Base-by-base conservation (phyloP, 2,113 vertebrate species). In the Sakesphorus luctuosus region DNA sequence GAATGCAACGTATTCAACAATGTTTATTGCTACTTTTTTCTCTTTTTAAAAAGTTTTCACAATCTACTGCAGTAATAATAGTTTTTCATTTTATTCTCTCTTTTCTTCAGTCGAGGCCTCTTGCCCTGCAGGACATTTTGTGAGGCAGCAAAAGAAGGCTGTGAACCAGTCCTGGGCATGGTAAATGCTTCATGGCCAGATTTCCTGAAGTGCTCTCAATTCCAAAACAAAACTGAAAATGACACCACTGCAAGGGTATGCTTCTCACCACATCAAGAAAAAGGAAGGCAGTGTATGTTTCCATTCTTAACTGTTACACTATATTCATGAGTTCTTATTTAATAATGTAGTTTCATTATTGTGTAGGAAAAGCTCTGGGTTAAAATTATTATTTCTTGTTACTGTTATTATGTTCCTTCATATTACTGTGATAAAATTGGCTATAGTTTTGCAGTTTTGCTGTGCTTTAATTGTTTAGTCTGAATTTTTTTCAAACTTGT, bases 131-230 rank as follows among this genome's bases (percentile, higher is more conserved):
- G 97, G 40, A 98, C 98, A 0, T 99, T 99, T 97, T 99, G 99
- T 52, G 99, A 99, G 91, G 98, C 98, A 35, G 99, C 99, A 40
- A 98, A 98, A 83, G 98, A 99, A 93, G 99, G 99, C 40, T 99
- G 99, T 75, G 99, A 99, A 56, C 98, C 99, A 10, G 98, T 99
- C 38, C 98, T 99, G 56, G 98, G 98, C 93, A 98, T 99, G 98
- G 99, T 99, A 83, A 99, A 99, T 49, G 98, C 98, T 84, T 99
- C 99, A 55, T 99, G 99, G 99, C 99, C 99, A 0, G 98, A 98
- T 47, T 99, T 99, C 97, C 98, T 99, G 77, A 98, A 98, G 75
- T 99, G 99, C 94, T 99, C 99, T 20, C 99, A 99, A 95, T 99
- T 99, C 96, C 97, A 91, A 94, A 98, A 98, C 84, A 85, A 84